Evolutionary conservation across 2,888 invertebrate genomes (phyloP).

Genomic region (Rambutsinella grinnellia): DNA sequence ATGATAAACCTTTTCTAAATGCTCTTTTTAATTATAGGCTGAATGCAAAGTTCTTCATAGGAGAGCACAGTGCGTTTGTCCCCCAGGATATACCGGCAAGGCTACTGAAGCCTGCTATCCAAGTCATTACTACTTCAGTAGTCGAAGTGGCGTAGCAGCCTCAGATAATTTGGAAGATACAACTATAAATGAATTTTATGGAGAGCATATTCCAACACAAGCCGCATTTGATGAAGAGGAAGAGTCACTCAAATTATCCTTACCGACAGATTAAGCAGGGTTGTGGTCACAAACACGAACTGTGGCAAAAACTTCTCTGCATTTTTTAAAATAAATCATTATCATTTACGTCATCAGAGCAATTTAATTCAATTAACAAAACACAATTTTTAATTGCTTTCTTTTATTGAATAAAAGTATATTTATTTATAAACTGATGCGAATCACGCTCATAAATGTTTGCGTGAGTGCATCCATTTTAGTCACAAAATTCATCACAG

Average conservation of each 20-base stretch:
- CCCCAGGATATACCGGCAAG: constrained; percentile 38
- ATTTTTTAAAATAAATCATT: too few species aligned
- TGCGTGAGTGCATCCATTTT: not conserved
- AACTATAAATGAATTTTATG: not conserved
- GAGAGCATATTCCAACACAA: not conserved
- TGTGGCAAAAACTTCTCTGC: too few species aligned
- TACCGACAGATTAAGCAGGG: not conserved
- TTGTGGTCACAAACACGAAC: too few species aligned
- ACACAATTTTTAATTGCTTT: too few species aligned
- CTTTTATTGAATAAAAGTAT: too few species aligned
- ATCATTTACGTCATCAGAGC: too few species aligned
- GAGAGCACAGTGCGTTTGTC: constrained; percentile 34
- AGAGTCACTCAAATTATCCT: not conserved
- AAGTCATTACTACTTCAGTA: constrained; percentile 36
- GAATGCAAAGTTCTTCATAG: constrained; percentile 40
- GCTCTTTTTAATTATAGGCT: constrained; percentile 32
- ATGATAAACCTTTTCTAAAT: too few species aligned
- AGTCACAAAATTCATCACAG: not conserved
- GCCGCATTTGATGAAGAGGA: not conserved
- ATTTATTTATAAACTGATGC: not conserved
- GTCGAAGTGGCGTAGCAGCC: constrained; percentile 6
- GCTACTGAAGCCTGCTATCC: constrained; percentile 40
- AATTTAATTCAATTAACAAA: too few species aligned
- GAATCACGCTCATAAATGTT: not conserved
- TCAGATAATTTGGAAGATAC: not conserved